These are phyloP conservation scores for Steinernema hermaphroditum DNA, from an alignment of 2,888 invertebrate species.

Conservation along the genomic window DNA sequence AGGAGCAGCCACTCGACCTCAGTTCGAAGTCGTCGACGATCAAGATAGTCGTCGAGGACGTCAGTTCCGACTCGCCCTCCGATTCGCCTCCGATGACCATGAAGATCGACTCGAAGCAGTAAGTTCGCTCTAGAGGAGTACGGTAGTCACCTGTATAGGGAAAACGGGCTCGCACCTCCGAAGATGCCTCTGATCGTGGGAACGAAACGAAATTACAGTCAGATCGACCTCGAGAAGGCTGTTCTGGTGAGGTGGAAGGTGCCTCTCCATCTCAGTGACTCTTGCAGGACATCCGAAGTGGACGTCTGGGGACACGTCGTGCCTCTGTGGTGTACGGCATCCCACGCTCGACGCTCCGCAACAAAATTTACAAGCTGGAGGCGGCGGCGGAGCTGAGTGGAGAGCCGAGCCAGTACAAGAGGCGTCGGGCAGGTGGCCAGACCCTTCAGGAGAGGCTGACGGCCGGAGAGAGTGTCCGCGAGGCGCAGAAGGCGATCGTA, in stretches of 20 bases:
- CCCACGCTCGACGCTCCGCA: conserved; percentile 90
- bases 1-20: conserved; percentile 4
- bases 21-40: conserved; percentile 9
- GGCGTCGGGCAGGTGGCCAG: not conserved
- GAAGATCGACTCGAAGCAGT: conserved; percentile 5
- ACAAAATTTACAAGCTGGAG: conserved; percentile 76
- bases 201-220: conserved; percentile 83
- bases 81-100: conserved; percentile 8
- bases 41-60: conserved; percentile 11
- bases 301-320: conserved; percentile 85
- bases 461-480: not conserved
- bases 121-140: not conserved
- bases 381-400: conserved; percentile 35
- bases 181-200: conserved; percentile 26
- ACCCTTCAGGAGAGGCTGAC: conserved; percentile 8
- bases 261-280: not conserved
- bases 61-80: not conserved
- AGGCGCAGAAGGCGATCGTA: conserved; percentile 25
- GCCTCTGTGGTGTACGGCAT: conserved; percentile 94
- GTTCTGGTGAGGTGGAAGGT: conserved; percentile 73
- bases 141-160: not conserved
- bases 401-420: conserved; percentile 11
- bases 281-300: conserved; percentile 76
- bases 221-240: conserved; percentile 90
- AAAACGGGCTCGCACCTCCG: conserved; percentile 1